A percentile compares a stretch with the other conserved stretches of the same genome.
Conservation (phyloP, 2,797 vertebrate species). For the Graptemys geographica region DNA sequence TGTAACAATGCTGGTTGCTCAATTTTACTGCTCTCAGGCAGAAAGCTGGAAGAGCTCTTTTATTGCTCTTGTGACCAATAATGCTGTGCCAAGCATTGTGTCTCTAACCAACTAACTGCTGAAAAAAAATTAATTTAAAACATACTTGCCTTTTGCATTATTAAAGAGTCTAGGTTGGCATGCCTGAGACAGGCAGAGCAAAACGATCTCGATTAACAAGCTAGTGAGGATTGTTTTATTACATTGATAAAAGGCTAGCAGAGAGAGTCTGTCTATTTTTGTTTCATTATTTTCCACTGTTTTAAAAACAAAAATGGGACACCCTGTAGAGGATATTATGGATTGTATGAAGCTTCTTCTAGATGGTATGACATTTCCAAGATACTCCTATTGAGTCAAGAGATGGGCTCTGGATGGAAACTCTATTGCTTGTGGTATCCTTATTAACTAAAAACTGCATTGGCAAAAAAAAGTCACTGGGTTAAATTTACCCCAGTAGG, state of each 20-base stretch:
- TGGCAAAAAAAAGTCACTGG: neutral
- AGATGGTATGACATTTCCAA: conserved; percentile 9
- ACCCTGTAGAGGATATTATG: neutral
- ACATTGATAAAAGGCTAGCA: neutral
- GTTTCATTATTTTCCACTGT: conserved; percentile 1
- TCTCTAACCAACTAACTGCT: neutral
- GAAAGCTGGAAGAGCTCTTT: neutral
- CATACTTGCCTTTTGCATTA: neutral
- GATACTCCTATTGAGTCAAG: conserved; percentile 5
- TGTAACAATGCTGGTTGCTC: neutral
- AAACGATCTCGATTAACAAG: conserved; percentile 11
- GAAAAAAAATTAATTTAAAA: neutral
- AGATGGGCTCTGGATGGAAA: neutral
- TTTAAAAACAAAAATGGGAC: conserved; percentile 1
- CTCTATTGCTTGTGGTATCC: neutral
- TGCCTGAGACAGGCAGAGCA: neutral
- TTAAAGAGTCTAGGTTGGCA: neutral
- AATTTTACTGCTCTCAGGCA: no score
- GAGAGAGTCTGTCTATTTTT: conserved; percentile 37
- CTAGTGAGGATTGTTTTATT: neutral
- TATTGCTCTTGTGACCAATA: neutral
- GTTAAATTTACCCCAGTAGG: neutral
- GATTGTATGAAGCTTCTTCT: conserved; percentile 9
- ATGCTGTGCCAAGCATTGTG: neutral
- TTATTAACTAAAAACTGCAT: neutral